Evolutionary conservation across 2,797 vertebrate genomes (phyloP).

Genomic region (Heteromormyrus szaboi): DNA sequence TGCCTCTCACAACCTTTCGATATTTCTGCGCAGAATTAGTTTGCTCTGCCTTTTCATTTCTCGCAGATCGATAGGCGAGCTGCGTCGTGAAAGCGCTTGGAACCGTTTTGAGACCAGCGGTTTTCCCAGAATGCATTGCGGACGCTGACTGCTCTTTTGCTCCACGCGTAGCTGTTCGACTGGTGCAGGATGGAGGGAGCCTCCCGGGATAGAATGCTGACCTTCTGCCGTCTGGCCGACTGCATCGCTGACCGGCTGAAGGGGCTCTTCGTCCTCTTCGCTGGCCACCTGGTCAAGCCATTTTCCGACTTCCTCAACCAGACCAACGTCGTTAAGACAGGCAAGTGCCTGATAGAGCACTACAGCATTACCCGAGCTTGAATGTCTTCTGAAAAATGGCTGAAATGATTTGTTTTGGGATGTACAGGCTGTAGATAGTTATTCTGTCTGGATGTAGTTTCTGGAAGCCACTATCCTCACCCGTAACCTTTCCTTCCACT

Average conservation of each 20-base stretch:
- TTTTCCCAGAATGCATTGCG: background rate
- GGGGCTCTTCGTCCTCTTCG: conserved; percentile 87
- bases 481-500: background rate
- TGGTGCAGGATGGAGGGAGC: conserved; percentile 75
- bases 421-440: background rate
- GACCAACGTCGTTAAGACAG: conserved; percentile 65
- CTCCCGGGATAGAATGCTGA: conserved; percentile 73
- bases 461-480: background rate
- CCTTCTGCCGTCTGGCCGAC: conserved; percentile 77
- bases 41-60: background rate
- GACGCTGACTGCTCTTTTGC: background rate
- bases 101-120: background rate
- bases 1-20: conserved; percentile 37
- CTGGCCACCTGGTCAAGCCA: conserved; percentile 84
- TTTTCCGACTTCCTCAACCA: conserved; percentile 74
- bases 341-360: conserved; percentile 48
- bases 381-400: background rate
- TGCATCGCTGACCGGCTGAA: conserved; percentile 77
- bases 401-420: background rate
- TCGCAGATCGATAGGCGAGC: background rate
- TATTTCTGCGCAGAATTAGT: background rate
- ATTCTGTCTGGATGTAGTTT: background rate
- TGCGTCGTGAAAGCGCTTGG: too few species aligned
- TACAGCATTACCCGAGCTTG: background rate
- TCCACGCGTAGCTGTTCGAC: conserved; percentile 73